phyloP scores from a whole-genome alignment of 2,113 vertebrate species.

The Suricata suricatta region DNA sequence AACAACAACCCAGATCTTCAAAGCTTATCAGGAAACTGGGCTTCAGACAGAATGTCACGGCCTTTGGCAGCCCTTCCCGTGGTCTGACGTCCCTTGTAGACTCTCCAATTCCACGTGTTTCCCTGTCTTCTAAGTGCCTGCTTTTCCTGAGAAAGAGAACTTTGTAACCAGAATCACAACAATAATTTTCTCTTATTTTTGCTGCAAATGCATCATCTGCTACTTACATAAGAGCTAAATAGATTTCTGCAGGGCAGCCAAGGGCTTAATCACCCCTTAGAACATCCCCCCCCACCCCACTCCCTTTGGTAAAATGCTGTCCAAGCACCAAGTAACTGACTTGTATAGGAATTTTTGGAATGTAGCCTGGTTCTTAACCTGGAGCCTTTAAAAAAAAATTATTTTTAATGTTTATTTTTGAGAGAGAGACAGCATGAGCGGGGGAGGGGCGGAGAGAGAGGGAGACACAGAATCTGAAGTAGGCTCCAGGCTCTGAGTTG shows the following conservation, averaged over 20 bases:
- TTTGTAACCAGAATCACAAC: background rate
- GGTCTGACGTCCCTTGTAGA: background rate
- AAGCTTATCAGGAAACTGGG: background rate
- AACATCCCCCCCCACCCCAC: background rate
- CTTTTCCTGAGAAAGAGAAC: background rate
- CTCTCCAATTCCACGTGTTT: background rate
- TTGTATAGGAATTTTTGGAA: conserved; percentile 54
- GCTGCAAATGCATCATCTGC: background rate
- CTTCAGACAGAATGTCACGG: background rate
- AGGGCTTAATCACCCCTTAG: conserved; percentile 36
- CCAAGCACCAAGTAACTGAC: conserved; percentile 53
- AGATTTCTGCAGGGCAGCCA: background rate
- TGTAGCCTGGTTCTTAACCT: conserved; percentile 22
- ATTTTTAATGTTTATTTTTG: no score
- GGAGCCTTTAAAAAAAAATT: background rate
- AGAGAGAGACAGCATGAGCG: no score
- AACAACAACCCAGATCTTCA: background rate
- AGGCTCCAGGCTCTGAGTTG: no score
- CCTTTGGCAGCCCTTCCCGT: background rate
- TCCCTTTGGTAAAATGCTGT: background rate
- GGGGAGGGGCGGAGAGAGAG: no score
- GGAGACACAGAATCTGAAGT: no score
- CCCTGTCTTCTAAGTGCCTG: background rate
- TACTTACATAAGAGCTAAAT: background rate
- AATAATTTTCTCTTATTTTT: background rate